Percentiles rank a stretch among this genome's conserved stretches.
Evolutionary conservation across 1,140 invertebrate genomes (phyloP).

Genomic region (Drusus annulatus): DNA sequence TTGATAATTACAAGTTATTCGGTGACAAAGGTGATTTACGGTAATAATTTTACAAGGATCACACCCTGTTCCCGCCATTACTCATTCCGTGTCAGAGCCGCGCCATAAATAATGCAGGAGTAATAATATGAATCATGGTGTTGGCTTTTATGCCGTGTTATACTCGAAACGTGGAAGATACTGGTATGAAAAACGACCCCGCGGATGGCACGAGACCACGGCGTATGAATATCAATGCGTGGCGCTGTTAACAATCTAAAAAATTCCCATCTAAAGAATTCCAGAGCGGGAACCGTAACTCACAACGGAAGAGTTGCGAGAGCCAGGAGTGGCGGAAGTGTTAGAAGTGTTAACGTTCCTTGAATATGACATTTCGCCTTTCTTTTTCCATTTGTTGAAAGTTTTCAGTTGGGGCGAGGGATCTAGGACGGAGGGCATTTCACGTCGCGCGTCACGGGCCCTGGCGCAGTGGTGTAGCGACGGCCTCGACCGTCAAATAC

Average conservation of each 20-base stretch:
- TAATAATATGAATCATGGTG: slow-evolving; percentile 34
- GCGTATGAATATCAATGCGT: slow-evolving; percentile 26
- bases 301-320: not conserved
- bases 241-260: slow-evolving; percentile 24
- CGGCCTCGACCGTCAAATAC: no score
- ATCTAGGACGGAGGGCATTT: not conserved
- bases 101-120: slow-evolving; percentile 15
- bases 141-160: slow-evolving; percentile 24
- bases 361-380: slow-evolving; percentile 34
- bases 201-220: slow-evolving; percentile 22
- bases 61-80: not conserved
- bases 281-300: not conserved
- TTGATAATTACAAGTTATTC: no score
- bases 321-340: not conserved
- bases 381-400: slow-evolving; percentile 24
- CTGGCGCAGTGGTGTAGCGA: no score
- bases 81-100: slow-evolving; percentile 3
- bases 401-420: slow-evolving; percentile 7
- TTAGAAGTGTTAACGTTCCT: slow-evolving; percentile 8
- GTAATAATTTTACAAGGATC: not conserved
- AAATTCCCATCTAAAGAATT: not conserved
- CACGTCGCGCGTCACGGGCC: not conserved
- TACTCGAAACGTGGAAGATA: slow-evolving; percentile 18
- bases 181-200: slow-evolving; percentile 20
- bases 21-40: no score